Conservation (phyloP, 2,113 vertebrate genomes). For the Notothenia rossii region DNA sequence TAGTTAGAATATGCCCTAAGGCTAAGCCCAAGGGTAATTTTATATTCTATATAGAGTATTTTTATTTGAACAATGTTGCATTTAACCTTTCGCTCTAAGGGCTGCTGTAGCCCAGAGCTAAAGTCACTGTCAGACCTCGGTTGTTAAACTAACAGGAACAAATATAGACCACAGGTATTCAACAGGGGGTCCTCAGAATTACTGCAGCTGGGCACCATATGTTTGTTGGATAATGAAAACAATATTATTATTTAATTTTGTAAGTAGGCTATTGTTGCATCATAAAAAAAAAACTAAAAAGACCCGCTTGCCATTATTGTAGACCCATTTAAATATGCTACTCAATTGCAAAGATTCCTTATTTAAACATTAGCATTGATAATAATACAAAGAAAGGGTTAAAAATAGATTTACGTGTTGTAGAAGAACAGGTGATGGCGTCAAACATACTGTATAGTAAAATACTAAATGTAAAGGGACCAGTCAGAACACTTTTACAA, state of each 20-base stretch:
- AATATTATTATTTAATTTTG: no score
- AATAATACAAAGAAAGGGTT: neutral
- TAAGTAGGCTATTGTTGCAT: no score
- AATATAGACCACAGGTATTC: no score
- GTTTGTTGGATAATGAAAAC: no score
- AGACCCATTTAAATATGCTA: no score
- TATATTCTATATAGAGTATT: neutral
- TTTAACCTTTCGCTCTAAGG: slow-evolving; percentile 33
- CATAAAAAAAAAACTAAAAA: no score
- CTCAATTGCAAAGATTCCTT: no score
- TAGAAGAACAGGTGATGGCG: neutral
- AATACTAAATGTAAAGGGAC: neutral
- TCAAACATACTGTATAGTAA: neutral
- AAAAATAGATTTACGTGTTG: no score
- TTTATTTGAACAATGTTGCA: neutral
- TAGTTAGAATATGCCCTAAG: slow-evolving; percentile 9
- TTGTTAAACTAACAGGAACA: neutral
- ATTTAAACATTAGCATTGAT: neutral
- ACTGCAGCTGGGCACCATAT: no score
- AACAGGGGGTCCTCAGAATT: no score
- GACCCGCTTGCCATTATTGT: no score
- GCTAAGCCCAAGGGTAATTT: slow-evolving; percentile 35
- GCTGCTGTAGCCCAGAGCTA: slow-evolving; percentile 23
- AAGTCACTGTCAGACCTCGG: slow-evolving; percentile 25
- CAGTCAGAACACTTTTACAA: neutral